Conservation (phyloP, 1,140 invertebrate genomes). For the Oedothorax gibbosus region DNA sequence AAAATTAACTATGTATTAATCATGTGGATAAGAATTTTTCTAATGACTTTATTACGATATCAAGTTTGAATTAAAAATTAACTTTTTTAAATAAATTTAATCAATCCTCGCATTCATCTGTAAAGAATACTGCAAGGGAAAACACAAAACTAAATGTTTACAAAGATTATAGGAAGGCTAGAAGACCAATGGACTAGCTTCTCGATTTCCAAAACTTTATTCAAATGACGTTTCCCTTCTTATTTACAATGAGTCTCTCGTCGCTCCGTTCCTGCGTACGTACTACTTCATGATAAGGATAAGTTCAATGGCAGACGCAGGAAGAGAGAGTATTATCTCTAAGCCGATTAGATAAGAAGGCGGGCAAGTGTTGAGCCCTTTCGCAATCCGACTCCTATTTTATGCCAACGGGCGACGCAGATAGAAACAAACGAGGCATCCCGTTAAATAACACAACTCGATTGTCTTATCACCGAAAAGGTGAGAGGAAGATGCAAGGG, state of each 20-base stretch:
- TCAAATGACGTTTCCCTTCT: slow-evolving; percentile 9
- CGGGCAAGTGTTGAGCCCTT: not conserved
- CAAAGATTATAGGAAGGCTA: too few species aligned
- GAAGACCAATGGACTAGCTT: too few species aligned
- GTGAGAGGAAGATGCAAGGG: too few species aligned
- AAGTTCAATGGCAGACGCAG: slow-evolving; percentile 57
- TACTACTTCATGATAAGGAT: slow-evolving; percentile 40
- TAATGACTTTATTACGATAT: too few species aligned
- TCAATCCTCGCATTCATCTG: too few species aligned
- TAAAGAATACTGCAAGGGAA: too few species aligned
- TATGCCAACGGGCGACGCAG: slow-evolving; percentile 11
- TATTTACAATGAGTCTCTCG: slow-evolving; percentile 27
- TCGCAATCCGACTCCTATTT: slow-evolving; percentile 37
- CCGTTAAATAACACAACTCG: not conserved
- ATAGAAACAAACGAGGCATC: not conserved
- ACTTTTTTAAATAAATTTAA: too few species aligned
- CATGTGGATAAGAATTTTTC: too few species aligned
- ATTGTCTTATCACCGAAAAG: not conserved
- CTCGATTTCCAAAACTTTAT: not conserved
- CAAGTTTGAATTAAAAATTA: too few species aligned
- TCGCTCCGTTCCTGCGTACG: slow-evolving; percentile 23
- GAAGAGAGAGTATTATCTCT: slow-evolving; percentile 21
- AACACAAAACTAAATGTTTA: too few species aligned
- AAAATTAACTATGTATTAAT: too few species aligned
- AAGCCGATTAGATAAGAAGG: slow-evolving; percentile 30